Evolutionary conservation across 2,888 invertebrate genomes (phyloP).

Genomic region (Uloborus plumipes): DNA sequence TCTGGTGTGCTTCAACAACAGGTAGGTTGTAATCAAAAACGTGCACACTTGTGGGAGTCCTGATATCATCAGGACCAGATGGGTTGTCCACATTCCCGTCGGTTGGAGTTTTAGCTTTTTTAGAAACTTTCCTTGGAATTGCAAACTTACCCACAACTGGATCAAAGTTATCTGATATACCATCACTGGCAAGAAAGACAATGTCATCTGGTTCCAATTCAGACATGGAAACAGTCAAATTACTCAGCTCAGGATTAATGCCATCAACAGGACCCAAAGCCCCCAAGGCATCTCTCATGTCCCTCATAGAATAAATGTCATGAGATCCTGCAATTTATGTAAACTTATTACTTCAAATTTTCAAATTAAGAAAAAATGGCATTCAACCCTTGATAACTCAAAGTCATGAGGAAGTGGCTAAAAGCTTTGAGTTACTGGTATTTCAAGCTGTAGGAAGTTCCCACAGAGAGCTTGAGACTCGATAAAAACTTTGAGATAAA

Average conservation of each 20-base stretch:
- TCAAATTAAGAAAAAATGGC: no score
- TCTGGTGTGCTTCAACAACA: conserved; percentile 80
- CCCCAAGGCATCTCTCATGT: conserved; percentile 90
- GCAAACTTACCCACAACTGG: conserved; percentile 92
- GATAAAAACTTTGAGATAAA: no score
- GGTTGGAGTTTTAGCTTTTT: conserved; percentile 44
- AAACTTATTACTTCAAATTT: no score
- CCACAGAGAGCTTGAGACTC: no score
- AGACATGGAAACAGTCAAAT: conserved; percentile 87
- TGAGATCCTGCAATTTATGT: conserved; percentile 78
- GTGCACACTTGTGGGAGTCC: conserved; percentile 16
- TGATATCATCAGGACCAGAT: background rate
- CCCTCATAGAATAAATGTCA: conserved; percentile 84
- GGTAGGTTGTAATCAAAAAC: conserved; percentile 73
- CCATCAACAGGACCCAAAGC: conserved; percentile 90
- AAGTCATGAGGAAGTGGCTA: no score
- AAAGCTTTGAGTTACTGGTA: no score
- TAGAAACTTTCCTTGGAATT: conserved; percentile 68
- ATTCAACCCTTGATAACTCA: no score
- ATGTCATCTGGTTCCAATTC: conserved; percentile 85
- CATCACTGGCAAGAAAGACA: conserved; percentile 89
- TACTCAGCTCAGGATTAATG: conserved; percentile 85
- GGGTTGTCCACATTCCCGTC: conserved; percentile 29
- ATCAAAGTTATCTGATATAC: conserved; percentile 91
- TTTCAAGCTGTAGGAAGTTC: no score